Base-by-base conservation (phyloP, 2,113 vertebrate species). In the Anolis carolinensis region DNA sequence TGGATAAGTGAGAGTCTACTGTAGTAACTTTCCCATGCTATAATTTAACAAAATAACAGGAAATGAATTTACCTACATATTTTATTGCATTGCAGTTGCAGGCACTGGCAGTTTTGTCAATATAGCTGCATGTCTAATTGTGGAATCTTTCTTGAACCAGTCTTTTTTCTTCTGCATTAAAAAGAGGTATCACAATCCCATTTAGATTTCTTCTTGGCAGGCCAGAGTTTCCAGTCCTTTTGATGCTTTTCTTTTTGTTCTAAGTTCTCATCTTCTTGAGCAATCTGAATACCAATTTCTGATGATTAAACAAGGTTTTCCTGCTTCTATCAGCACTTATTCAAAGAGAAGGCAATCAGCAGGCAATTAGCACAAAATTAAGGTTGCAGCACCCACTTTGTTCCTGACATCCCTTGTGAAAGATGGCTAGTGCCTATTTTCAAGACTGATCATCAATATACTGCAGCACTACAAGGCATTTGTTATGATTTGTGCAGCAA, bases 281-380 rank as follows among this genome's bases (percentile, higher is more conserved):
- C 73, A 50, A 0, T 0, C 71, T 89, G 87, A 74, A 90, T 88
- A 88, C 74, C 82, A 77, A 44, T 84, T 81, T 86, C 68, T 70
- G 77, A 80, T 55, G 86, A 50, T 91, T 92, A 88, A 59, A 82
- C 88, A 89, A 86, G 91, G 72, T 76, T 93, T 94, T 79, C 89
- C 89, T 0, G 0, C 82, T 89, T 93, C 75, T 80, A 83, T 84
- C 30, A 91, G 80, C 59, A 62, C 87, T 92, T 88, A 83, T 91
- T 92, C 87, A 91, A 90, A 89, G 87, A 67, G 76, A 81, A 85
- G 59, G 72, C 82, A 89, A 32, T 91, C 88, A 90, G 90, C 84
- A 93, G 87, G 87, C 73, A 80, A 44, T 89, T 81, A 86, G 63
- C 89, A 91, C 83, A 2, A 32, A 89, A 89, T 90, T 86, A 5